Base-by-base conservation (phyloP, 2,888 invertebrate species). In the Amphipoea oculea region DNA sequence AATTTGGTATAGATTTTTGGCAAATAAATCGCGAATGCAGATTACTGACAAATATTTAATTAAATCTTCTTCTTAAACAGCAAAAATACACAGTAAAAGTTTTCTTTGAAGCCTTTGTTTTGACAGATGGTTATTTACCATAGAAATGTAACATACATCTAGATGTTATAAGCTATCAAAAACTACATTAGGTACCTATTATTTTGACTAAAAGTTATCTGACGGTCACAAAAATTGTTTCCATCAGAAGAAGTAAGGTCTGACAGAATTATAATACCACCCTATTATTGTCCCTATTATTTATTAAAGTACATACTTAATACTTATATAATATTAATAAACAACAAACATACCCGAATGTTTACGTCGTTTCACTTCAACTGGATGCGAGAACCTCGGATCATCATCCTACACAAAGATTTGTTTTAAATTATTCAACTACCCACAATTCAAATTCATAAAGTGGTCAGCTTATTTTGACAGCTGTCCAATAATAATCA, bases 361-460 rank as follows among this genome's bases (percentile, higher is more conserved):
- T 85, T 86, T 92, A 17, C 89, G 84, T 6, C 90, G 86, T 36
- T 81, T 88, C 12, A 89, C 82, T 86, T 91, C 90, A 0, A 88
- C 88, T 0, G 94, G 92, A 48, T 92, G 89, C 0, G 95, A 94
- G 70, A 95, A 93, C 63, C 92, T 90, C 12, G 89, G 81, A 12
- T 92, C 92, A 81, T 93, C 93, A 17, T 92, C 92, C 94, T 94
- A 82, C 68, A 85, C 40, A 84, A 60, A n/a, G 48, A 72, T 78
- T 70, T 67, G 1, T 48, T 20, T 4, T 0, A 20, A 54, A 63
- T 68, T 78, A 60, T 72, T 62, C 40, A 11, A 51, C 79, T 88
- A 88, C 88, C 88, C 79, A 63, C 79, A 73, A 71, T 40, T 36
- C 1, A 9, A 45, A 23, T 40, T n/a, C 1, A 57, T 36, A 36